Evolutionary conservation across 2,797 vertebrate genomes (phyloP).

Genomic region (Falco concolor): DNA sequence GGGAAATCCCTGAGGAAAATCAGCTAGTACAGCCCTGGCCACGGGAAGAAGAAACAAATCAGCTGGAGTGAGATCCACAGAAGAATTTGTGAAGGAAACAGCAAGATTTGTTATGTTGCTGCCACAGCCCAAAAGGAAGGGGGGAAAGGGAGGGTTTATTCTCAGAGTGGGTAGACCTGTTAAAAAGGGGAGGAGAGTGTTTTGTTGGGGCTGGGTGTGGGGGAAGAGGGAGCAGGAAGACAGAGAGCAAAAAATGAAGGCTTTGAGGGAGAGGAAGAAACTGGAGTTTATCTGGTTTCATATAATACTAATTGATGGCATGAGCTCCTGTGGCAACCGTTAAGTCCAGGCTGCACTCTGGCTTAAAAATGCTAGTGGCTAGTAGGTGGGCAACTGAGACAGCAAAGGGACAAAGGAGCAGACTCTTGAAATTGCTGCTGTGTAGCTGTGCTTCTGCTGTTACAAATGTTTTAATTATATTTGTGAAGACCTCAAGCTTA

Average conservation of each 20-base stretch:
- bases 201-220: fast-evolving
- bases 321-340: background rate
- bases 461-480: background rate
- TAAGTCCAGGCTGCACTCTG: background rate
- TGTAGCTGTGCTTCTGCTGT: background rate
- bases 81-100: background rate
- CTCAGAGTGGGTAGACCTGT: background rate
- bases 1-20: background rate
- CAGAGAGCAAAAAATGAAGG: background rate
- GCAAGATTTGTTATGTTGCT: background rate
- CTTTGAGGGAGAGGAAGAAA: background rate
- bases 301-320: background rate
- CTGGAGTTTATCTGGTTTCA: background rate
- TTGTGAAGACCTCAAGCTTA: background rate
- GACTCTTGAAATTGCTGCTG: background rate
- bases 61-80: background rate
- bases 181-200: background rate
- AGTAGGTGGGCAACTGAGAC: background rate
- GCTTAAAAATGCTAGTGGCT: background rate
- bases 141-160: background rate
- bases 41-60: background rate
- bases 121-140: background rate
- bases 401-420: background rate
- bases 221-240: background rate
- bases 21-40: background rate